These are phyloP conservation scores for Microplitis mediator DNA, from an alignment of 1,140 invertebrate species.

Conservation along the genomic window DNA sequence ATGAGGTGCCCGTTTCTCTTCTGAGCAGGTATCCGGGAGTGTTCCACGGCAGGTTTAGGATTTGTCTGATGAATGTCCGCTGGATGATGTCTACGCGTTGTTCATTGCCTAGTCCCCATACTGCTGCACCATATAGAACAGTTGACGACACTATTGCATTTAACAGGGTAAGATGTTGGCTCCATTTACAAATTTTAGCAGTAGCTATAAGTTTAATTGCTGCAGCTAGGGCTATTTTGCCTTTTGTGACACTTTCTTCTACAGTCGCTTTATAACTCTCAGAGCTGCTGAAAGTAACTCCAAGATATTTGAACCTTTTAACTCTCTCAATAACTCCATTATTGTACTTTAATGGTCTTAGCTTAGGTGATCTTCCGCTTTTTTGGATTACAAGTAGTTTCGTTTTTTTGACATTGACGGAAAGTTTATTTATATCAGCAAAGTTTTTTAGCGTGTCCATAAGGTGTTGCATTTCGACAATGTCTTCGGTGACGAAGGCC, in stretches of 20 bases:
- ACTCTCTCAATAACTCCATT: conserved; percentile 1
- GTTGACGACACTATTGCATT: background rate
- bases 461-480: background rate
- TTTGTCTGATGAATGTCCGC: background rate
- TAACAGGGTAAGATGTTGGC: background rate
- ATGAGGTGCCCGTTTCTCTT: background rate
- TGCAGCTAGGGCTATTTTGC: no score
- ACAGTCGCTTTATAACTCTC: background rate
- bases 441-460: conserved; percentile 23
- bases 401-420: conserved; percentile 32
- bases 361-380: conserved; percentile 18
- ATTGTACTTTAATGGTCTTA: conserved; percentile 13
- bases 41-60: background rate
- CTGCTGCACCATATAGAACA: background rate
- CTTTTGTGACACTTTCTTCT: background rate
- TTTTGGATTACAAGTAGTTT: conserved; percentile 31
- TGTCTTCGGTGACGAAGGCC: conserved; percentile 1
- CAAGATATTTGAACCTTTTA: conserved; percentile 24
- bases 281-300: conserved; percentile 16
- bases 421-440: conserved; percentile 20
- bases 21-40: background rate
- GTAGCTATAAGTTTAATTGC: no score
- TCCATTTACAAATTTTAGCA: no score
- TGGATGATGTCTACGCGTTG: background rate
- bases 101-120: background rate